phyloP scores from a whole-genome alignment of 2,113 vertebrate species.

The Pardalotus punctatus region DNA sequence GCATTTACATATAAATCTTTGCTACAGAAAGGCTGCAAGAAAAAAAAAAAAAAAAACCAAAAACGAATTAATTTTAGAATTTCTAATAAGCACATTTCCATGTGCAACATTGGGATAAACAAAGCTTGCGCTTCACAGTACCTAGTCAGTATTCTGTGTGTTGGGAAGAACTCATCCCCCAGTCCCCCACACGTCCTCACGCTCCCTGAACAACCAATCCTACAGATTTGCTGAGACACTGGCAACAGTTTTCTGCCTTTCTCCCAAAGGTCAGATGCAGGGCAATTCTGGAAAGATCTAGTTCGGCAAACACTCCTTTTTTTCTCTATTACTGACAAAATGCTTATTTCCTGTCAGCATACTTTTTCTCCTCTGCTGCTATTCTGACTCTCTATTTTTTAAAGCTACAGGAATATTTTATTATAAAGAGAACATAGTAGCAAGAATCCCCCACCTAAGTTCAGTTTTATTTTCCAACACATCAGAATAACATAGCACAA shows the following conservation, averaged over 20 bases:
- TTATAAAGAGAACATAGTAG: neutral
- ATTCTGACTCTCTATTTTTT: neutral
- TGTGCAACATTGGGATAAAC: neutral
- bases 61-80: neutral
- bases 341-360: neutral
- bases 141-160: neutral
- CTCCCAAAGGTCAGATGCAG: neutral
- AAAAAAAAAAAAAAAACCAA: neutral
- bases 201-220: neutral
- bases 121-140: neutral
- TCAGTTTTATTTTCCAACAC: neutral
- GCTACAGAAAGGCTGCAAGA: neutral
- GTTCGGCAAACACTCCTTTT: neutral
- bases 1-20: neutral
- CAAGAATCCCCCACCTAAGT: neutral
- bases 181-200: accelerated
- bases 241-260: neutral
- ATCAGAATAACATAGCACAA: neutral
- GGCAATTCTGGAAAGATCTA: neutral
- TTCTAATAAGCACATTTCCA: neutral
- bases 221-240: neutral
- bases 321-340: neutral
- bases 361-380: neutral
- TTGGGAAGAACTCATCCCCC: neutral
- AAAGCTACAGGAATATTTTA: neutral